phyloP scores from a whole-genome alignment of 2,113 vertebrate genomes.

The Xiphophorus couchianus region DNA sequence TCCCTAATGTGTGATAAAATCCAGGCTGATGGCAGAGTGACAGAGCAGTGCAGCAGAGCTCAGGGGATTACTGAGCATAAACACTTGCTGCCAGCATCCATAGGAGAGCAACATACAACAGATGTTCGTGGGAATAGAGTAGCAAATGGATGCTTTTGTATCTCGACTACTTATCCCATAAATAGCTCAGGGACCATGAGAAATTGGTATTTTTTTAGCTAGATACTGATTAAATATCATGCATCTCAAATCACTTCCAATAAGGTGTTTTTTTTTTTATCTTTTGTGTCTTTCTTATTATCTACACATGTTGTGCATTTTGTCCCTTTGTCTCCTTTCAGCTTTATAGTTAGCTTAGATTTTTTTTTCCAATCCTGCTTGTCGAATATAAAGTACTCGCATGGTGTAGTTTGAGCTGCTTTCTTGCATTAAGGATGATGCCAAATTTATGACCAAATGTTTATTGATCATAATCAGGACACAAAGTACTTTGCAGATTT shows the following conservation, averaged over 20 bases:
- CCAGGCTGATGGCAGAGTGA: conserved; percentile 44
- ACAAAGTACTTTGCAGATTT: conserved; percentile 5
- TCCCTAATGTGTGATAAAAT: conserved; percentile 38
- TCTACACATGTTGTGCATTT: not conserved
- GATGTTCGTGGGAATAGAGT: conserved; percentile 1
- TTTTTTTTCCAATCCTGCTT: not conserved
- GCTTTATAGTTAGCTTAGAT: no score
- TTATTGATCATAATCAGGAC: not conserved
- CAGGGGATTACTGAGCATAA: conserved; percentile 57
- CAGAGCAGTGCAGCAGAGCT: conserved; percentile 12
- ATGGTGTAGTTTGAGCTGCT: not conserved
- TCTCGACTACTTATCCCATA: conserved; percentile 31
- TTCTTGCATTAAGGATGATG: not conserved
- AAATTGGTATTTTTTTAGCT: not conserved
- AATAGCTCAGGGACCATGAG: conserved; percentile 31
- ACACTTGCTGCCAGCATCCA: conserved; percentile 42
- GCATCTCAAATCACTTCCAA: not conserved
- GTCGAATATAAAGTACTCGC: not conserved
- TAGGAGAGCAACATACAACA: conserved; percentile 12
- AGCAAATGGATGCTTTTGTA: conserved; percentile 22
- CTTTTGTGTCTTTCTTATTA: not conserved
- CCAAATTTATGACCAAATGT: not conserved
- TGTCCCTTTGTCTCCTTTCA: not conserved
- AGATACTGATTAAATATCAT: not conserved
- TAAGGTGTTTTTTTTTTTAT: no score